Evolutionary conservation across 2,113 vertebrate genomes (phyloP), one percentile per base, ranked within the genome.

Genomic region (Amblyornis subalaris): DNA sequence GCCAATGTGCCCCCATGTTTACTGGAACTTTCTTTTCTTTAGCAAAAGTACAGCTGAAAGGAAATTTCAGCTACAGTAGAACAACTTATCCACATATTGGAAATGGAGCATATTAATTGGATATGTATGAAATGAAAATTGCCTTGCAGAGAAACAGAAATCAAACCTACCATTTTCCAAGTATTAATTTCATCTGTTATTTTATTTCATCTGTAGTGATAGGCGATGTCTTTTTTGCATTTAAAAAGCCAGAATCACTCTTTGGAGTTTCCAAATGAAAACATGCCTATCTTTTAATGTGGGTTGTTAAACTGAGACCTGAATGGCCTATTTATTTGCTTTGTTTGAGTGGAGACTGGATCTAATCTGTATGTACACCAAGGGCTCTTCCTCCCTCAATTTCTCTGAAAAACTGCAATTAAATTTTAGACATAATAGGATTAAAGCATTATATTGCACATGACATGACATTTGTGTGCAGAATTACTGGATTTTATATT

Each of bases 361-460:
- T 91, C 87, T 96, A 93, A 95, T 97, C 88, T 89, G 90, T 93
- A 92, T 92, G 94, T 96, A 93, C 70, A 87, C 83, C 25, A 29
- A 90, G 80, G 87, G 48, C 85, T 94, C 79, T 86, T 72, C 54
- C 82, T 95, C 81, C 71, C 55, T 88, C 93, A 58, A 71, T 94
- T 96, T 90, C 72, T 29, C 75, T 74, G 82, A 88, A 88, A 95
- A 93, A 91, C 64, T 64, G 88, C 94, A 95, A 95, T 91, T 95
- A 95, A 94, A 89, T 95, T 80, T 94, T 47, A 62, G 64, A 23
- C 57, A 47, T 88, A 94, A 95, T 88, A 88, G 82, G 71, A 95
- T 91, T 95, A 95, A 95, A 71, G 78, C 61, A 94, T 85, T 88
- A 72, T 79, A 64, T 74, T 90, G 67, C 72, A 65, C 71, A 48